phyloP scores from a whole-genome alignment of 2,888 invertebrate genomes.

The Alitta virens region DNA sequence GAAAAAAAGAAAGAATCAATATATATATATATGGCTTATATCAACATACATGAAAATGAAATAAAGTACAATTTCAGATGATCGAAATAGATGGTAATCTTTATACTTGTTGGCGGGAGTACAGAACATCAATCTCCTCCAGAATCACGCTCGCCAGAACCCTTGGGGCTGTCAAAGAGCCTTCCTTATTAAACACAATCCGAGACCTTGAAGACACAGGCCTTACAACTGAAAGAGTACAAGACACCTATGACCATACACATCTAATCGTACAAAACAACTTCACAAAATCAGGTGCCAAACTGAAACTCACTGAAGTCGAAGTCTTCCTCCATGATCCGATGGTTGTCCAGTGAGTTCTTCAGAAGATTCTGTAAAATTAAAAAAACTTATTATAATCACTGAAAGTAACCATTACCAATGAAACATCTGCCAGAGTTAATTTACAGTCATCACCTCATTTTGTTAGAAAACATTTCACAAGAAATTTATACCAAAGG shows the following conservation, averaged over 20 bases:
- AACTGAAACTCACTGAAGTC: conserved; percentile 67
- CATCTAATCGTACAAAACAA: too few relatives aligned
- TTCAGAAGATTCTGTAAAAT: conserved; percentile 67
- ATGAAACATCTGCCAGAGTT: too few relatives aligned
- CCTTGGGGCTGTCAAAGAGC: conserved; percentile 55
- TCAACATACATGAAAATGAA: too few relatives aligned
- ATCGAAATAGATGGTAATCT: too few relatives aligned
- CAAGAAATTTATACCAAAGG: too few relatives aligned
- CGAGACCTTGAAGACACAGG: conserved; percentile 77
- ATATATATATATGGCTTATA: too few relatives aligned
- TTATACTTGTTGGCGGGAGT: conserved; percentile 66
- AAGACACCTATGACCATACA: neutral
- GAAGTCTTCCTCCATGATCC: conserved; percentile 74
- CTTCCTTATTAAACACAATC: conserved; percentile 70
- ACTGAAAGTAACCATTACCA: neutral
- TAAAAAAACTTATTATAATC: neutral
- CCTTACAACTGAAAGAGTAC: conserved; percentile 68
- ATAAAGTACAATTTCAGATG: too few relatives aligned
- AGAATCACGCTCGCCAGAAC: conserved; percentile 52
- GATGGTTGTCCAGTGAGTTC: conserved; percentile 73
- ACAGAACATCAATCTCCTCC: conserved; percentile 70
- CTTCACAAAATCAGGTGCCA: too few relatives aligned
- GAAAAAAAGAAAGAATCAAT: neutral
- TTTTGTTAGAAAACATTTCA: too few relatives aligned
- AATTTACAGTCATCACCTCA: too few relatives aligned